A percentile compares a stretch with the other conserved stretches of the same genome.
Evolutionary conservation across 2,888 invertebrate genomes (phyloP).

Genomic region (Sminthurinus aureus): DNA sequence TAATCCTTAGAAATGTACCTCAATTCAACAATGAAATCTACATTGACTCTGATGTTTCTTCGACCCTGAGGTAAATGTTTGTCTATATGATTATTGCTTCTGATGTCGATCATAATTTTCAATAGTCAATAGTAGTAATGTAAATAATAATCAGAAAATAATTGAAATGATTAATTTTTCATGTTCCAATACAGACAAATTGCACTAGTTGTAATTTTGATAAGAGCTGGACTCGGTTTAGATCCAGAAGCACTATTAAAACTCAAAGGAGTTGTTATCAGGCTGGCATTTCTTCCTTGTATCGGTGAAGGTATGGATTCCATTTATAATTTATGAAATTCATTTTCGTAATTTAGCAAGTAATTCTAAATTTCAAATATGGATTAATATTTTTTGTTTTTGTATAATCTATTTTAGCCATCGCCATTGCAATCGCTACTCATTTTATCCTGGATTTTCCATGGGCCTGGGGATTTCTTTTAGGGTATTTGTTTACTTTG

Average conservation of each 20-base stretch:
- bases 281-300: constrained; percentile 71
- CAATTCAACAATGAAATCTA: constrained; percentile 24
- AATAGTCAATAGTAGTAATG: neutral
- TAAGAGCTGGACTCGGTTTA: constrained; percentile 72
- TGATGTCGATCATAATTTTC: neutral
- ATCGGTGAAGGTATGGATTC: constrained; percentile 64
- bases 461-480: constrained; percentile 70
- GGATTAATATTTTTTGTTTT: neutral
- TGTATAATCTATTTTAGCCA: constrained; percentile 61
- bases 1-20: constrained; percentile 68
- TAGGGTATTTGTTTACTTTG: constrained; percentile 62
- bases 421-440: constrained; percentile 66
- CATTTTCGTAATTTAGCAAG: too few relatives aligned
- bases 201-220: constrained; percentile 72
- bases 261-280: constrained; percentile 67
- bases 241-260: constrained; percentile 69
- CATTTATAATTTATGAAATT: neutral
- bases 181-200: constrained; percentile 65
- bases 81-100: too few relatives aligned
- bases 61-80: constrained; percentile 32
- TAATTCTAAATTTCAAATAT: too few relatives aligned
- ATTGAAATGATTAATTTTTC: neutral
- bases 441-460: constrained; percentile 69
- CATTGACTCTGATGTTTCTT: constrained; percentile 37
- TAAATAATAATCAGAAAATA: constrained; percentile 1